Conservation (phyloP, 2,888 invertebrate genomes). For the Phyllotreta cruciferae region DNA sequence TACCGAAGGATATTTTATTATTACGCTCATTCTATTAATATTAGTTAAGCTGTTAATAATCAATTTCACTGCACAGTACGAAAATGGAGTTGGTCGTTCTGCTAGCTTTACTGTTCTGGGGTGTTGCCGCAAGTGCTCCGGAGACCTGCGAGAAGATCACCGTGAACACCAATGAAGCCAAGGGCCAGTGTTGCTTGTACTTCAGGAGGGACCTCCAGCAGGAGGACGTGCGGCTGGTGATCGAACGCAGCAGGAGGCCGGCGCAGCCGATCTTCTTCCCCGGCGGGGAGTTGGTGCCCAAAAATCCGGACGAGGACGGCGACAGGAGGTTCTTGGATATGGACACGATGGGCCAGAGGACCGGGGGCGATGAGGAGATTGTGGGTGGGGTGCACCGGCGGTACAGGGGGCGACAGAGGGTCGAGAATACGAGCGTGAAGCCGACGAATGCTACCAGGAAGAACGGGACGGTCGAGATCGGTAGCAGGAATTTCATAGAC, state of each 20-base stretch:
- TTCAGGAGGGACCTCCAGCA: not conserved
- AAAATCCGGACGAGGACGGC: constrained; percentile 1
- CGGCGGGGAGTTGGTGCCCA: not conserved
- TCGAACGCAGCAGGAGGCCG: not conserved
- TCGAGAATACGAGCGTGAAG: not conserved
- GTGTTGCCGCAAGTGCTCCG: not conserved
- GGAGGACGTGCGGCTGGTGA: not conserved
- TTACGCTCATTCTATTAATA: no score
- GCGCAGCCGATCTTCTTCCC: not conserved
- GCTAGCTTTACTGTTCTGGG: not conserved
- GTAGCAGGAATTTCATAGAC: constrained; percentile 7
- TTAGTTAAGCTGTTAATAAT: not conserved
- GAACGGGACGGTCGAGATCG: not conserved
- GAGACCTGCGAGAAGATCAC: constrained; percentile 7
- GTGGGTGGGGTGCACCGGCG: not conserved
- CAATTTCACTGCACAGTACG: constrained; percentile 2
- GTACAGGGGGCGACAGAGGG: not conserved
- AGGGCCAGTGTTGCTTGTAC: constrained; percentile 22
- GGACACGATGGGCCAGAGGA: not conserved
- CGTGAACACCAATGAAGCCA: constrained; percentile 13
- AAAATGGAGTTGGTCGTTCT: not conserved
- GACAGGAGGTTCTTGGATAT: not conserved
- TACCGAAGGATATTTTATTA: constrained; percentile 10
- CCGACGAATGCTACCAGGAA: not conserved
- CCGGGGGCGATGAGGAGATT: not conserved